Evolutionary conservation across 2,888 invertebrate genomes (phyloP), one percentile per base, ranked within the genome.

Genomic region (Dugesia japonica): DNA sequence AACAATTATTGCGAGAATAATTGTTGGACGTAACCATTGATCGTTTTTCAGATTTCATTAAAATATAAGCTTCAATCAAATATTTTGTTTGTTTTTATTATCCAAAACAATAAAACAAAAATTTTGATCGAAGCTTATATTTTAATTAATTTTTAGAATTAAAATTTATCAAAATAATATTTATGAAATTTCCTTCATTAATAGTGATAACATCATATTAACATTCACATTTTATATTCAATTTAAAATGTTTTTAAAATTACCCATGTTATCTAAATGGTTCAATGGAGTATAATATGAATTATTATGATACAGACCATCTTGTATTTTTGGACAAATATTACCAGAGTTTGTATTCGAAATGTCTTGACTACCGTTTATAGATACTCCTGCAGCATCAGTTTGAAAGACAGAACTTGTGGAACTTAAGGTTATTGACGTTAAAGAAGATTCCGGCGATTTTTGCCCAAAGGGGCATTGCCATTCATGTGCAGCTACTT

Each of bases 341-440:
- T 23, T 23, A n/a, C 56, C 56, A 23, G n/a, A 20, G 17, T 23
- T 56, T 56, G 56, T n/a, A 56, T 23, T 23, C 4, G 23, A 56
- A 56, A 56, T 20, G 23, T 56, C 56, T 23, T 56, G 56, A n/a
- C 56, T 56, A n/a, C 56, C 56, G 23, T 56, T 56, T n/a, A 56
- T 23, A 13, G 56, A 56, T 4, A 23, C 56, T n/a, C 56, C 56
- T 13, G 56, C 20, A 56, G 56, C 56, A n/a, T 56, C 56, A n/a
- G 56, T 56, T 23, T 56, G 56, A 56, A 56, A 56, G 56, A 56
- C 56, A 56, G 56, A 56, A 56, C 56, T 56, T 4, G 56, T 56
- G 7, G 56, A 56, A 56, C 56, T 56, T n/a, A 56, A 23, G 1
- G 56, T 56, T 56, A 56, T 56, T 23, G 56, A 56, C 23, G 56